phyloP scores from a whole-genome alignment of 35 echinoderm and acorn worm genomes.

The Ptychodera flava region DNA sequence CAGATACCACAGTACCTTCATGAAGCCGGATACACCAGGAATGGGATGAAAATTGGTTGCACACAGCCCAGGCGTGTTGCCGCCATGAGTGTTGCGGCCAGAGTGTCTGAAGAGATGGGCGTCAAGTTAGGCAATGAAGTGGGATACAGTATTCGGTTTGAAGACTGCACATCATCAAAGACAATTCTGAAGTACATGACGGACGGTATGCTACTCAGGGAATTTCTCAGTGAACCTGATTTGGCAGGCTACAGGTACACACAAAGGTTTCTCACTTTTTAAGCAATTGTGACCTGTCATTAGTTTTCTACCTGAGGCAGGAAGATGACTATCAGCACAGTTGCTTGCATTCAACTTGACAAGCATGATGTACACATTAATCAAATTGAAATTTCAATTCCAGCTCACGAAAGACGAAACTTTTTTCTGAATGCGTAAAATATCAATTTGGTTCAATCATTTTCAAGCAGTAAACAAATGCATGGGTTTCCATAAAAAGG shows the following conservation, averaged over 20 bases:
- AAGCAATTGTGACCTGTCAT: not conserved
- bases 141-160: slow-evolving; percentile 97
- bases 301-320: not conserved
- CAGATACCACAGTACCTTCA: slow-evolving; percentile 92
- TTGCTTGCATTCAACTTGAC: not conserved
- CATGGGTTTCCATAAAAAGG: too few relatives aligned
- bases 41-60: slow-evolving; percentile 77
- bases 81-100: slow-evolving; percentile 96
- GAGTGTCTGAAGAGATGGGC: slow-evolving; percentile 91
- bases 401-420: too few relatives aligned
- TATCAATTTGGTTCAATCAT: too few relatives aligned
- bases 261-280: not conserved
- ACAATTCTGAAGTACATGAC: slow-evolving; percentile 96
- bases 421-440: too few relatives aligned
- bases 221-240: slow-evolving; percentile 88
- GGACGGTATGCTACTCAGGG: slow-evolving; percentile 85
- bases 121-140: slow-evolving; percentile 98
- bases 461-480: too few relatives aligned
- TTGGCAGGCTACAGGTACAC: slow-evolving; percentile 78
- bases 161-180: slow-evolving; percentile 84
- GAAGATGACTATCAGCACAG: not conserved
- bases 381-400: too few relatives aligned
- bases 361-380: too few relatives aligned
- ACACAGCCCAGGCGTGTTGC: slow-evolving; percentile 94
- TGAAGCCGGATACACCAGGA: slow-evolving; percentile 89